These are phyloP conservation scores for Pterocles gutturalis DNA, from an alignment of 2,113 vertebrate species.

Conservation along the genomic window DNA sequence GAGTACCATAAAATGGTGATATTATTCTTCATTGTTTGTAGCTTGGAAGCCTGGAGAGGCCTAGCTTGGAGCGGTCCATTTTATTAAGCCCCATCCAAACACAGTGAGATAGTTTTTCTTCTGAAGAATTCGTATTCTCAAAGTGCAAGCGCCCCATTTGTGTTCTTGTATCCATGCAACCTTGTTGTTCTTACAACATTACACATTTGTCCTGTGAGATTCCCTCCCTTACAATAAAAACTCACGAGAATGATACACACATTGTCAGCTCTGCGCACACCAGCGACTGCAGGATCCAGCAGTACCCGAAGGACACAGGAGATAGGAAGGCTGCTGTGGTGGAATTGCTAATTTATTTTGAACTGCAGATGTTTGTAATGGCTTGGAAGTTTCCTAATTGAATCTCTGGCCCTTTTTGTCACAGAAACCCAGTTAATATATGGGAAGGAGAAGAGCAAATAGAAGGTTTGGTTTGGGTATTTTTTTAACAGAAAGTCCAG, in stretches of 20 bases:
- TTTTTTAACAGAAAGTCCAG: not conserved
- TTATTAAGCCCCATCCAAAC: constrained; percentile 54
- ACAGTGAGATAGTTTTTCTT: constrained; percentile 38
- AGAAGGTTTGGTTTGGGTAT: not conserved
- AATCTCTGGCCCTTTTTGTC: constrained; percentile 36
- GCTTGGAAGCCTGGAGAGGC: constrained; percentile 40
- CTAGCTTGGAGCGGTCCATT: constrained; percentile 34
- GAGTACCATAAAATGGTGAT: constrained; percentile 44
- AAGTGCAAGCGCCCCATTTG: constrained; percentile 38
- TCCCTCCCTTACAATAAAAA: constrained; percentile 61
- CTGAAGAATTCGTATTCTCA: not conserved
- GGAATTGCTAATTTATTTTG: not conserved
- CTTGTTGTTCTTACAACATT: constrained; percentile 50
- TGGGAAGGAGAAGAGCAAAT: not conserved
- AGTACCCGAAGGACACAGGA: not conserved
- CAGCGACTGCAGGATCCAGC: not conserved
- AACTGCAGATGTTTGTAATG: not conserved
- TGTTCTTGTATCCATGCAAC: constrained; percentile 64
- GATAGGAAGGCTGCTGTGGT: not conserved
- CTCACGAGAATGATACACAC: constrained; percentile 7
- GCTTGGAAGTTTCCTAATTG: not conserved
- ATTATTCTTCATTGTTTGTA: constrained; percentile 53
- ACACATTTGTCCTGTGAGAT: constrained; percentile 61
- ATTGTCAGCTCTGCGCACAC: not conserved
- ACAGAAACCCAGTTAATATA: not conserved